These are phyloP conservation scores for Lacanobia oleracea DNA, from an alignment of 2,888 invertebrate species.

Conservation along the genomic window DNA sequence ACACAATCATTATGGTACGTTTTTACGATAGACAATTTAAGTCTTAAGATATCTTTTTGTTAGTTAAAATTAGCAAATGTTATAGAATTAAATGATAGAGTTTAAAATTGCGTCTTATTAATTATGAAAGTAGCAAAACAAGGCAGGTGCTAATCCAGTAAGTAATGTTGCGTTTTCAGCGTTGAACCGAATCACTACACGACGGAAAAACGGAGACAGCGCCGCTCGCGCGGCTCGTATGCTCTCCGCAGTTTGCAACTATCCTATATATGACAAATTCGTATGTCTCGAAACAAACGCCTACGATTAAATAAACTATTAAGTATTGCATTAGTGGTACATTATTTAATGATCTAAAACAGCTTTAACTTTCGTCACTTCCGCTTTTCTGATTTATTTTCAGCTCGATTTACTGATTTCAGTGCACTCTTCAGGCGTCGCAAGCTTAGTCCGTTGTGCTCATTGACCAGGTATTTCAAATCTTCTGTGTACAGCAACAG, in stretches of 20 bases:
- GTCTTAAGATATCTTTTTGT: constrained; percentile 31
- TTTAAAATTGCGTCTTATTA: constrained; percentile 17
- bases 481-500: not conserved
- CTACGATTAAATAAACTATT: constrained; percentile 59
- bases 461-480: not conserved
- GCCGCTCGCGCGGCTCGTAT: not conserved
- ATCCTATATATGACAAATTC: constrained; percentile 1
- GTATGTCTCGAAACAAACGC: constrained; percentile 27
- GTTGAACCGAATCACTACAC: not conserved
- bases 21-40: constrained; percentile 29
- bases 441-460: not conserved
- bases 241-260: not conserved
- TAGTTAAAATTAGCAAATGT: constrained; percentile 18
- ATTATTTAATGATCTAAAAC: constrained; percentile 40
- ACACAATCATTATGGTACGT: constrained; percentile 23
- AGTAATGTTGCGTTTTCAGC: not conserved
- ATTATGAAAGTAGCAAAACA: constrained; percentile 10
- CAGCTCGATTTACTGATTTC: constrained; percentile 5
- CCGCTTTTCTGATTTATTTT: not conserved
- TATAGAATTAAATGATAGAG: constrained; percentile 11
- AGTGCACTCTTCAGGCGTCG: constrained; percentile 6
- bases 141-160: constrained; percentile 11
- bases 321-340: constrained; percentile 61
- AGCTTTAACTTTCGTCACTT: constrained; percentile 10
- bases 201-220: not conserved